phyloP scores from a whole-genome alignment of 2,888 invertebrate species.

The Xanthorhoe spadicearia region DNA sequence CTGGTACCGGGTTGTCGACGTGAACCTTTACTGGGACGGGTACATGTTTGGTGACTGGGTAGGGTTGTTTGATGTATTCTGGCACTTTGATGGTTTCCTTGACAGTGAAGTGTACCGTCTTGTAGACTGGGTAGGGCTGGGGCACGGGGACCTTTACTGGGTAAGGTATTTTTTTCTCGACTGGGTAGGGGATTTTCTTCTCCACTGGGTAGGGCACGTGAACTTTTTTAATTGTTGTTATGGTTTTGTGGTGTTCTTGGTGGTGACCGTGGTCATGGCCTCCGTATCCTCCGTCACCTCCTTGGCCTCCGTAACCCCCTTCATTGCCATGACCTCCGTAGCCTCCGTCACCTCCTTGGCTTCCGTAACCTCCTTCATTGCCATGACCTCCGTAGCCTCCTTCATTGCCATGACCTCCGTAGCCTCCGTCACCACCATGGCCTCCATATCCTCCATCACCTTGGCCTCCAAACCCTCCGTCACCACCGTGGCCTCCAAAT shows the following conservation, averaged over 20 bases:
- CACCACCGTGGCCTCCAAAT: constrained; percentile 40
- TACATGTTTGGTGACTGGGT: constrained; percentile 88
- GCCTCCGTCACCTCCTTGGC: constrained; percentile 48
- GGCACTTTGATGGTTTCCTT: constrained; percentile 88
- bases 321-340: constrained; percentile 47
- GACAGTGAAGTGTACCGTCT: constrained; percentile 87
- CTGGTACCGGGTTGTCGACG: constrained; percentile 88
- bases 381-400: constrained; percentile 49
- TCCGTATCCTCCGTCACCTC: constrained; percentile 43
- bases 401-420: constrained; percentile 39
- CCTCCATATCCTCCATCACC: constrained; percentile 45
- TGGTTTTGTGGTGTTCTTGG: constrained; percentile 86
- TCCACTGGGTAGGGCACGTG: constrained; percentile 90
- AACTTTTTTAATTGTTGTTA: constrained; percentile 89
- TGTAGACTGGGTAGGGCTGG: constrained; percentile 88
- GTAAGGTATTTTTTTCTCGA: constrained; percentile 87
- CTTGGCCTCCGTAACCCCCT: constrained; percentile 46
- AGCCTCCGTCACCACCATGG: constrained; percentile 45
- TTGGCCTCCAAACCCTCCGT: constrained; percentile 38
- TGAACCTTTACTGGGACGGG: constrained; percentile 88
- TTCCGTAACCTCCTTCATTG: constrained; percentile 49
- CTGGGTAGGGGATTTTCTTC: constrained; percentile 87
- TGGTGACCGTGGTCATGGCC: constrained; percentile 45
- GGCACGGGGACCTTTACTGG: constrained; percentile 89
- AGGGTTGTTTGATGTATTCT: constrained; percentile 87